Base-by-base conservation (phyloP, 2,888 invertebrate genomes). In the Polyommatus iphigenia region DNA sequence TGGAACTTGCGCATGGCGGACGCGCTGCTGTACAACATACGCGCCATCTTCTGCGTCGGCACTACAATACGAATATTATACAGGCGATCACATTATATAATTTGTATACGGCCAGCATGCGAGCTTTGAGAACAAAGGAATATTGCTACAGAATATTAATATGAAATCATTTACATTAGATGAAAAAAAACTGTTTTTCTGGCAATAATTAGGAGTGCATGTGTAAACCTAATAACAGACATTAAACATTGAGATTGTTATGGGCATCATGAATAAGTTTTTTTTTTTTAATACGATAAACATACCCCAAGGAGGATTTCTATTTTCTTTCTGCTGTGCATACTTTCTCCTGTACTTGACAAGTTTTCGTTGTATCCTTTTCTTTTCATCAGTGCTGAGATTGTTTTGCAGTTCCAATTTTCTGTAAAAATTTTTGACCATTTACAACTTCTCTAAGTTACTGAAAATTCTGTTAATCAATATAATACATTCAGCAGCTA, bases 21-120 rank as follows among this genome's bases (percentile, higher is more conserved):
- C 0, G 99, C 98, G 81, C 98, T 98, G 13, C 99, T 98, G 59
- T 97, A 98, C 78, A 99, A 89, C 84, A 98, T 94, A 7, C 99
- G 95, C 0, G 98, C 98, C 97, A 99, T 98, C 92, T 99, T 99
- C 89, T 99, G 98, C 0, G 98, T 98, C 0, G 98, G 99, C 71
- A 98, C 98, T 98, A 29, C 13, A 67, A 67, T 67, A 67, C 46
- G 46, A 13, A 13, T 13, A 67, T 29, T 13, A 67, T 15, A 13
- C 50, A 50, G 50, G 15, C 46, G 10, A 13, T 46, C n/a, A n/a
- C n/a, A n/a, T n/a, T n/a, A n/a, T n/a, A n/a, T n/a, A n/a, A n/a
- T n/a, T n/a, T n/a, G n/a, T n/a, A n/a, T n/a, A n/a, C n/a, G n/a
- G n/a, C n/a, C n/a, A n/a, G n/a, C n/a, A n/a, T n/a, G n/a, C n/a